phyloP scores from a whole-genome alignment of 2,888 invertebrate species.

The Lithophane leautieri region DNA sequence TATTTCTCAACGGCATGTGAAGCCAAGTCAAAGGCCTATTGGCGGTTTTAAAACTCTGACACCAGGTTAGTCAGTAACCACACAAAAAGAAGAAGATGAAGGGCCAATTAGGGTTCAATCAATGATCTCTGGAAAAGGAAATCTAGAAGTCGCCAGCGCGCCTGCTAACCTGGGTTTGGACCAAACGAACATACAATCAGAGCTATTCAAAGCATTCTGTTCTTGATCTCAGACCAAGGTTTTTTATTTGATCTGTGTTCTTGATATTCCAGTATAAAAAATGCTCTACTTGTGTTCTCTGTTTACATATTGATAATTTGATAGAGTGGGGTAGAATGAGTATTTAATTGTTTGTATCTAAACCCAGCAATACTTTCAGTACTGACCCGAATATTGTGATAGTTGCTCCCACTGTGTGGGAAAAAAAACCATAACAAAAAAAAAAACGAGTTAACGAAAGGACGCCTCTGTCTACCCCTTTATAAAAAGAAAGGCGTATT shows the following conservation, averaged over 20 bases:
- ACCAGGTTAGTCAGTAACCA: too few species aligned
- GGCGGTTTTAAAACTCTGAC: too few species aligned
- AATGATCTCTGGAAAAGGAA: not conserved
- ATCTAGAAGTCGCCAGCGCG: not conserved
- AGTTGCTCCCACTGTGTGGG: not conserved
- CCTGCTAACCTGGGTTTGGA: not conserved
- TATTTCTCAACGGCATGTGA: too few species aligned
- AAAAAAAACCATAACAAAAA: slow-evolving; percentile 17
- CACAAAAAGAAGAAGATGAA: too few species aligned
- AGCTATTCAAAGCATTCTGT: not conserved
- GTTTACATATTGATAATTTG: not conserved
- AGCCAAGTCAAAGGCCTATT: too few species aligned
- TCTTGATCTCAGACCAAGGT: too few species aligned
- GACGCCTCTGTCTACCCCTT: slow-evolving; percentile 23
- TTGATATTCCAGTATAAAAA: not conserved
- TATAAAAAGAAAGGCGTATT: slow-evolving; percentile 25
- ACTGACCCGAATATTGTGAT: not conserved
- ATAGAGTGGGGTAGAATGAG: not conserved
- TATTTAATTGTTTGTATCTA: not conserved
- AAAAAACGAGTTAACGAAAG: slow-evolving; percentile 9
- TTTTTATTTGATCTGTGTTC: too few species aligned
- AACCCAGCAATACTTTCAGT: not conserved
- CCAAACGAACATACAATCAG: not conserved
- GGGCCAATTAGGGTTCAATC: not conserved
- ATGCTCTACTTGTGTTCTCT: not conserved